Conservation (phyloP, 2,888 invertebrate species). For the Callinectes sapidus region DNA sequence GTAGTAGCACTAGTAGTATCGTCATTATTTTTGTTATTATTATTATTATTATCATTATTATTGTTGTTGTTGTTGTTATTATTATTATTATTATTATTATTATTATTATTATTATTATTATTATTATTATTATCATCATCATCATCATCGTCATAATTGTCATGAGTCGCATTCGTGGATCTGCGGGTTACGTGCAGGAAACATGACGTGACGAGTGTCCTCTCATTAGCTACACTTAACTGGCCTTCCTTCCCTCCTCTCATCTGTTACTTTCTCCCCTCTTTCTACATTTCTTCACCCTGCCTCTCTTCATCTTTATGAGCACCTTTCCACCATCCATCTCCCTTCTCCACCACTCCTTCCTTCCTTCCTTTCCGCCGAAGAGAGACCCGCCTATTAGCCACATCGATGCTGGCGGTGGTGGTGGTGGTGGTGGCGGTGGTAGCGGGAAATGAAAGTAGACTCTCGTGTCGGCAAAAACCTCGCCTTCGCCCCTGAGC, state of each 20-base stretch:
- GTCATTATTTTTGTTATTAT: too few species aligned
- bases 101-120: too few species aligned
- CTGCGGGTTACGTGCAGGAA: too few species aligned
- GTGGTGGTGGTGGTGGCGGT: neutral
- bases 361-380: neutral
- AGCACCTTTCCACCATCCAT: neutral
- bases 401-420: neutral
- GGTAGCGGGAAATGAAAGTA: conserved; percentile 24
- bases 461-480: conserved; percentile 9
- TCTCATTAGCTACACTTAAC: neutral
- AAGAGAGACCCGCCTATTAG: neutral
- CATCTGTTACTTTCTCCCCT: neutral
- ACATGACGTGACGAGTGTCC: too few species aligned
- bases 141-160: too few species aligned
- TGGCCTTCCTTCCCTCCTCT: neutral
- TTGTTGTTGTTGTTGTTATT: too few species aligned
- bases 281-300: neutral
- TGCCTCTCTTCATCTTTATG: neutral
- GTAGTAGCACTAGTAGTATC: too few species aligned
- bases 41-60: too few species aligned
- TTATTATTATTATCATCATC: too few species aligned
- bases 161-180: too few species aligned
- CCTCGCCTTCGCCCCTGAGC: conserved; percentile 28
- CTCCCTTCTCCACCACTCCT: neutral
- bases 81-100: too few species aligned